These are phyloP conservation scores for Sus cebifrons DNA, from an alignment of 2,797 vertebrate species.

Conservation along the genomic window DNA sequence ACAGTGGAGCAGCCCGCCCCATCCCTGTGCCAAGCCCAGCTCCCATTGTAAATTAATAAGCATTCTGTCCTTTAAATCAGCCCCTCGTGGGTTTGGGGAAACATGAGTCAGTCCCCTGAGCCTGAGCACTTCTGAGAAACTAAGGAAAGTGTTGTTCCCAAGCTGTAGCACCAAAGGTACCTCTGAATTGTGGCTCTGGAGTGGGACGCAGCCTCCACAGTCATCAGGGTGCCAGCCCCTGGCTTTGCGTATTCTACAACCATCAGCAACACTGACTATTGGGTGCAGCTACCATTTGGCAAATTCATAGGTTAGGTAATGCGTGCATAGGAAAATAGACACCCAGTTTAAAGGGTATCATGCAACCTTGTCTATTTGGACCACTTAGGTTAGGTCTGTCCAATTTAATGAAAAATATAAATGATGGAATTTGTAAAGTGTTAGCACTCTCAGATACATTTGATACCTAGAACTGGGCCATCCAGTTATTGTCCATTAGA, in stretches of 20 bases:
- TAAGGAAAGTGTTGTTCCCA: neutral
- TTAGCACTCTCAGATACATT: slow-evolving; percentile 13
- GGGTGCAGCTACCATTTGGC: neutral
- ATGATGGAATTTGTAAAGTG: slow-evolving; percentile 53
- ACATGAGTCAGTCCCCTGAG: slow-evolving; percentile 10
- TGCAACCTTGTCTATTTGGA: slow-evolving; percentile 67
- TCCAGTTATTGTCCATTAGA: slow-evolving; percentile 51
- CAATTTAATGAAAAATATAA: slow-evolving; percentile 68
- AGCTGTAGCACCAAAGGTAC: fast-evolving
- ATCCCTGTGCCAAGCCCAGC: neutral
- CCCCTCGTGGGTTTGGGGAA: slow-evolving; percentile 57
- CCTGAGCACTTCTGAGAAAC: neutral
- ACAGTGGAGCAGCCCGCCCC: neutral
- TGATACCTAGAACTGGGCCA: slow-evolving; percentile 10
- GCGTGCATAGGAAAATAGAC: neutral
- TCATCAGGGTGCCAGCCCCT: fast-evolving
- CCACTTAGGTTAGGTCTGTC: slow-evolving; percentile 52
- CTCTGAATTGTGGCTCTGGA: fast-evolving
- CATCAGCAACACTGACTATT: neutral
- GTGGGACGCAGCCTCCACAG: neutral
- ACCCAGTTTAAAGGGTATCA: neutral
- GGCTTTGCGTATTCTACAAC: neutral
- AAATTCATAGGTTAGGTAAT: slow-evolving; percentile 60
- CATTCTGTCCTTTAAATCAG: slow-evolving; percentile 64
- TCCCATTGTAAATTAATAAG: slow-evolving; percentile 76